phyloP scores from a whole-genome alignment of 2,113 vertebrate species.

The Indri indri region DNA sequence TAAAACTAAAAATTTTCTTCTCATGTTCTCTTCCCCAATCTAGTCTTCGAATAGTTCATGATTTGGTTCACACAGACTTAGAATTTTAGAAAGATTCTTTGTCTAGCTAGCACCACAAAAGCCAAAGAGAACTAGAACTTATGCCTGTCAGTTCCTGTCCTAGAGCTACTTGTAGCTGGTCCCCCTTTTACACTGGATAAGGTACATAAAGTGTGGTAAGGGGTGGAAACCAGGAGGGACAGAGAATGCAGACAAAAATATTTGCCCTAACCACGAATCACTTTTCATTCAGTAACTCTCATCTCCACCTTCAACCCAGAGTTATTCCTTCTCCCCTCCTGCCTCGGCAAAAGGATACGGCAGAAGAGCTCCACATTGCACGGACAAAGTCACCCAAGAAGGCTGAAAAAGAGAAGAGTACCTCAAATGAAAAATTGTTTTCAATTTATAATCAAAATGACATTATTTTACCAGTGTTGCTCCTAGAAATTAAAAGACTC shows the following conservation, averaged over 20 bases:
- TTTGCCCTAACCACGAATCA: fast-evolving
- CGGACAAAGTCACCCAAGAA: constrained; percentile 96
- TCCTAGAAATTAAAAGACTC: not conserved
- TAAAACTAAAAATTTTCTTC: not conserved
- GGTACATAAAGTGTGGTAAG: not conserved
- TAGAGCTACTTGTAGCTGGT: not conserved
- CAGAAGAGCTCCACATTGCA: constrained; percentile 95
- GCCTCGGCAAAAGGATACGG: constrained; percentile 94
- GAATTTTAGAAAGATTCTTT: not conserved
- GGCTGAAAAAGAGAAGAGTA: constrained; percentile 87
- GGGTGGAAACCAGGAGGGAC: not conserved
- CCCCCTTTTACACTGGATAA: not conserved
- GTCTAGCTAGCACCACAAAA: not conserved
- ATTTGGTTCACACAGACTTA: not conserved
- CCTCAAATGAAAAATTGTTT: not conserved
- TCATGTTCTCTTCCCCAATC: not conserved
- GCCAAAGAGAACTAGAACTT: not conserved
- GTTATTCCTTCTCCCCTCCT: not conserved
- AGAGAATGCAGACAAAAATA: not conserved
- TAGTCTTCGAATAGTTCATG: not conserved
- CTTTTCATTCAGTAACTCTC: not conserved
- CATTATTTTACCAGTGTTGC: fast-evolving
- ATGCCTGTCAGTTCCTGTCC: not conserved
- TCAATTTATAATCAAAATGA: not conserved
- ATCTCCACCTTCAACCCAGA: not conserved